Evolutionary conservation across 2,888 invertebrate species (phyloP).

Genomic region (Linyphia triangularis): DNA sequence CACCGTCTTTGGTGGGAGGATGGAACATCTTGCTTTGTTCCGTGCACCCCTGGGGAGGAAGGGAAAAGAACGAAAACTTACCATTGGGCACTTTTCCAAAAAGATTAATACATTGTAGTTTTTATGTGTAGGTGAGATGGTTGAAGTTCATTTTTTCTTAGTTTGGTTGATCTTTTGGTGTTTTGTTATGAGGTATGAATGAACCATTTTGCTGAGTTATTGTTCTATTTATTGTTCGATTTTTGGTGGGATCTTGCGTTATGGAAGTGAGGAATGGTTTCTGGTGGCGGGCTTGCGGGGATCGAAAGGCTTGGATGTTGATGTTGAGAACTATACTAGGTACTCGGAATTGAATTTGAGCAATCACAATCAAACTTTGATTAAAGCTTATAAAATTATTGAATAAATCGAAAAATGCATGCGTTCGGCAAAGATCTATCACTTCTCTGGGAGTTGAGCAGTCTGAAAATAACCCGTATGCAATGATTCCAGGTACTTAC

Average conservation of each 20-base stretch:
- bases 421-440: too few relatives aligned
- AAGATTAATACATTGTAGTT: conserved; percentile 61
- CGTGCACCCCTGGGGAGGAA: conserved; percentile 36
- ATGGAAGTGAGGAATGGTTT: neutral
- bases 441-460: too few relatives aligned
- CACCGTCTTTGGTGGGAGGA: conserved; percentile 25
- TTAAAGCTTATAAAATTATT: too few relatives aligned
- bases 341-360: too few relatives aligned
- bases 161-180: neutral
- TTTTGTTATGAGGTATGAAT: conserved; percentile 45
- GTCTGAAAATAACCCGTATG: too few relatives aligned
- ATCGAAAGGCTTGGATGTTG: too few relatives aligned
- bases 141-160: conserved; percentile 21
- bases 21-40: conserved; percentile 59
- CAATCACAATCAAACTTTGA: too few relatives aligned
- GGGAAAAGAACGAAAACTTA: conserved; percentile 8
- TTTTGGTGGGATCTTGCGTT: neutral
- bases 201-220: conserved; percentile 18
- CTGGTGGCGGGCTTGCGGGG: neutral
- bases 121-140: conserved; percentile 33
- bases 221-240: neutral
- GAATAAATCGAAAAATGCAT: too few relatives aligned
- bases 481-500: too few relatives aligned
- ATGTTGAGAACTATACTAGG: too few relatives aligned
- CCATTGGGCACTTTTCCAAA: conserved; percentile 65